Evolutionary conservation across 2,113 vertebrate genomes (phyloP), one percentile per base, ranked within the genome.

Genomic region (Hiodon tergisus): DNA sequence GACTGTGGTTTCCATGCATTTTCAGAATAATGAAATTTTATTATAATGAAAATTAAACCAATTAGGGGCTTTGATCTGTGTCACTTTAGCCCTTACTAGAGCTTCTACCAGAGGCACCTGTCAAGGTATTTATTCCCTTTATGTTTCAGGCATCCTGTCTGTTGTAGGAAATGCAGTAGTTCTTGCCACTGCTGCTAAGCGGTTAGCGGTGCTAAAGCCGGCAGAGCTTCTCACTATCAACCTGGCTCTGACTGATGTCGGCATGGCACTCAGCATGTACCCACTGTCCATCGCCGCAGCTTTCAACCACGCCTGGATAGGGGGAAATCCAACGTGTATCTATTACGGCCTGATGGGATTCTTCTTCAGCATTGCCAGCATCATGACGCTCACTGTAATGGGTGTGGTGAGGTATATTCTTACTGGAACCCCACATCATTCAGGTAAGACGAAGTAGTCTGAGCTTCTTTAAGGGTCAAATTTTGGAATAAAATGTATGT

Each of bases 281-380:
- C 88, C 87, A 0, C 81, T 89, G 46, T 87, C 86, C 71, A 82
- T 87, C 3, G 70, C 82, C 47, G 87, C 87, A 0, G 83, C 86
- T 5, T 88, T 87, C 69, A 88, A 83, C 75, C 87, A 88, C 2
- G 66, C 77, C 75, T 89, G 87, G 86, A 77, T 89, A 1, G 87
- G 86, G 1, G 86, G 86, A 0, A 82, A 89, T 70, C 0, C 55
- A 1, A 75, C 82, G 11, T 89, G 87, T 9, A 81, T 87, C 65
- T 87, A 88, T 71, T 89, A 87, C n/a, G 76, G 85, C 61, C 81
- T 88, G 75, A 87, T 87, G 87, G 88, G 87, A 0, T 87, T 88
- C 85, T 80, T 89, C 76, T 89, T 88, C 80, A 86, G 86, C 2
- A 17, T 88, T n/a, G 85, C 86, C 75, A 89, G 88, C 78, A 86